Base-by-base conservation (phyloP, 2,888 invertebrate species). In the Dryadula phaetusa region DNA sequence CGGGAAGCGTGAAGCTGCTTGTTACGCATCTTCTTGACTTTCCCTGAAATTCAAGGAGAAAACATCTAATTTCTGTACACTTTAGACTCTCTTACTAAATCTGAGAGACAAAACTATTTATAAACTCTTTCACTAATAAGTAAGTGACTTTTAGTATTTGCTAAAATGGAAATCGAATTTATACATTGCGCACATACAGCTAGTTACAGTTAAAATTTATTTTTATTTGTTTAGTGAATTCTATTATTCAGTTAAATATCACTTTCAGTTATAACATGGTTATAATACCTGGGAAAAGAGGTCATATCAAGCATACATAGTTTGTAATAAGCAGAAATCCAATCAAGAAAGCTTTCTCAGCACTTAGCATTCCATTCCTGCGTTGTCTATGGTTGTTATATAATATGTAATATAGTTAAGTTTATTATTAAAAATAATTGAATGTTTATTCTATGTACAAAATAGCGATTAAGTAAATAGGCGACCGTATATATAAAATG, bases 321-420 rank as follows among this genome's bases (percentile, higher is more conserved):
- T n/a, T 56, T 22, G 40, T 40, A 40, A 56, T n/a, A 56, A 56
- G 56, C 56, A 56, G 54, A 56, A 56, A 56, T 37, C 22, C n/a
- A 40, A 56, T 56, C 22, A 40, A 20, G 40, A 52, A 52, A 52
- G 16, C 52, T 40, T 37, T 56, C 40, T 56, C 56, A 56, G 40
- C 40, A 40, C 40, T 56, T 25, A 12, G 56, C 25, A 56, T 56
- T 56, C 56, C 56, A 25, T 22, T 25, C 56, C 25, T 25, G 5
- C 20, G 40, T 7, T 40, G 56, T 14, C n/a, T 56, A 40, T 8
- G 40, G 37, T 40, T 40, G 22, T 37, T 40, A 40, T 16, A 40
- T 12, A 56, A 56, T n/a, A n/a, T n/a, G n/a, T n/a, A n/a, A n/a
- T n/a, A 40, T 56, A 40, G 22, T 56, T 25, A 40, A 16, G 56